Conservation (phyloP, 2,113 vertebrate species). For the Balaenoptera acutorostrata region DNA sequence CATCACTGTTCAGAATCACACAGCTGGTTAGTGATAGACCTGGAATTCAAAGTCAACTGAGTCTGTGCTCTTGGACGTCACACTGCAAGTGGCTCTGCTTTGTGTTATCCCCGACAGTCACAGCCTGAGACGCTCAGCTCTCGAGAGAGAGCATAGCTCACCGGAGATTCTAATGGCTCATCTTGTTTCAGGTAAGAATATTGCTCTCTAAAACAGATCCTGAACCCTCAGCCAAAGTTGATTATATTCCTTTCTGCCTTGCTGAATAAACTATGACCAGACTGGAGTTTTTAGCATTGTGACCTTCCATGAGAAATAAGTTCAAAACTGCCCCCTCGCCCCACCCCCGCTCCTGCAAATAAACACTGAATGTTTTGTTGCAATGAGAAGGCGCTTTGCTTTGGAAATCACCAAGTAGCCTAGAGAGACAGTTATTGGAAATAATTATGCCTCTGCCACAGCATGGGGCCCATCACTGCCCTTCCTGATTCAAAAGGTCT, state of each 20-base stretch:
- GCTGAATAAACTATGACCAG: not conserved
- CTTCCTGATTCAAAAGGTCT: slow-evolving; percentile 39
- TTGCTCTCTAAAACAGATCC: not conserved
- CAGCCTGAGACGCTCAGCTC: not conserved
- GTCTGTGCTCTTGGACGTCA: not conserved
- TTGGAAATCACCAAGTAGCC: slow-evolving; percentile 30
- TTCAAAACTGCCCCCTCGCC: not conserved
- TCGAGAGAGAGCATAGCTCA: not conserved
- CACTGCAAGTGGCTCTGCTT: not conserved
- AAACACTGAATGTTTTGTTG: not conserved
- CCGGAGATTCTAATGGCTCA: not conserved
- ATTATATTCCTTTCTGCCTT: not conserved
- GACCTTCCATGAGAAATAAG: not conserved
- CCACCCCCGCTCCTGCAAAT: not conserved
- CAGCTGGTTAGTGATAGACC: not conserved
- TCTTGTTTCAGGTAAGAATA: not conserved
- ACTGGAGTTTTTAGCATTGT: not conserved
- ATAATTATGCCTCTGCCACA: slow-evolving; percentile 34
- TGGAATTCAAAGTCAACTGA: not conserved
- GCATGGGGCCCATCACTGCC: not conserved
- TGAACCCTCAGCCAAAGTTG: not conserved
- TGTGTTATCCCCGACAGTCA: not conserved
- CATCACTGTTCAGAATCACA: not conserved
- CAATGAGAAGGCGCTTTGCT: not conserved
- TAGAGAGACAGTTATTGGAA: slow-evolving; percentile 48